These are phyloP conservation scores for Sylvicola cinctus DNA, from an alignment of 2,888 invertebrate species.

Conservation along the genomic window DNA sequence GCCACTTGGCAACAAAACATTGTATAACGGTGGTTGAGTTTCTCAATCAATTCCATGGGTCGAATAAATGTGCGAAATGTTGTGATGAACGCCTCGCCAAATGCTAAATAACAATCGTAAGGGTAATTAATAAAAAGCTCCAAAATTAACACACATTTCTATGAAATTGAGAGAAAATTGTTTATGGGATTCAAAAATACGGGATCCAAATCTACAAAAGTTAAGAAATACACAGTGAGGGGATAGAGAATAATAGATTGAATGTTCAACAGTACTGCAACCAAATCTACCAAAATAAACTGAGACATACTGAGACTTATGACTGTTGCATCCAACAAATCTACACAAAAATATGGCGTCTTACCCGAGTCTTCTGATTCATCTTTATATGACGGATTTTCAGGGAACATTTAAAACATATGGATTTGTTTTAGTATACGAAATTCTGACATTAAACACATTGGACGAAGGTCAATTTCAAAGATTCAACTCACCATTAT, in stretches of 20 bases:
- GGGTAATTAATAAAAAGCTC: neutral
- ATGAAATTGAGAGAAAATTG: neutral
- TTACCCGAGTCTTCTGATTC: constrained; percentile 1
- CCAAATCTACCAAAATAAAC: too few species aligned
- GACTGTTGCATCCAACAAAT: too few species aligned
- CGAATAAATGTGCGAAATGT: constrained; percentile 93
- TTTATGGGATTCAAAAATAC: neutral
- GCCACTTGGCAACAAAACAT: constrained; percentile 49
- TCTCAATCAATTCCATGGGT: constrained; percentile 66
- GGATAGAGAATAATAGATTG: too few species aligned
- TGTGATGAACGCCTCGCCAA: constrained; percentile 83
- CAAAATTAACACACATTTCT: neutral
- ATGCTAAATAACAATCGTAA: constrained; percentile 13
- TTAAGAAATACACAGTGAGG: too few species aligned
- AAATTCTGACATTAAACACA: neutral
- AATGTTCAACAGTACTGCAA: too few species aligned
- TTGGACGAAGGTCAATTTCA: neutral
- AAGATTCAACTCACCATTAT: constrained; percentile 17
- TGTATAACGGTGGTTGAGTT: constrained; percentile 44
- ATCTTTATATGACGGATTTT: too few species aligned
- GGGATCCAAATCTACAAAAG: too few species aligned
- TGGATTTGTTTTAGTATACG: neutral
- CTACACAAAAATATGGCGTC: too few species aligned
- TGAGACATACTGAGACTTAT: too few species aligned
- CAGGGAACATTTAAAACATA: neutral